Evolutionary conservation across 2,888 invertebrate genomes (phyloP), one percentile per base, ranked within the genome.

Genomic region (Trypoxylon attenuatum): DNA sequence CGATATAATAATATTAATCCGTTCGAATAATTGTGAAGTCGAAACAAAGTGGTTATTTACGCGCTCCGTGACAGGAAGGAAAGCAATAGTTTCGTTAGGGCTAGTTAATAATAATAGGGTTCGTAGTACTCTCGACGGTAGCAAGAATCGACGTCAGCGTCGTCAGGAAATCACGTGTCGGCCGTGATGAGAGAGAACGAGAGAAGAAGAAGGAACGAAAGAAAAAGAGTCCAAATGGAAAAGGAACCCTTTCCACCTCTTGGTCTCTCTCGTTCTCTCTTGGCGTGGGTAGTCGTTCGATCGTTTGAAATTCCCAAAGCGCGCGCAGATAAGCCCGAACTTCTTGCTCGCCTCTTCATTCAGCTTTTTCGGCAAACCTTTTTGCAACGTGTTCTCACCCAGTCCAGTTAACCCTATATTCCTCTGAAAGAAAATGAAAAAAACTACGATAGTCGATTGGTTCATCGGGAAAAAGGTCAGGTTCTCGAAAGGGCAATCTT

Each of bases 281-380:
- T n/a, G n/a, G 52, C 57, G 70, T 69, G 69, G 69, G 69, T 55
- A 64, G 69, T 41, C 64, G n/a, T 65, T 69, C 69, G 70, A 70
- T 70, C 69, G 65, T 57, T 54, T 57, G 58, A 69, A 70, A 65
- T 60, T 52, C 47, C 39, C 54, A 66, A 68, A 63, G n/a, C 56
- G 69, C 69, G 69, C 69, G 39, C 16, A 13, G 45, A 46, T n/a
- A 21, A 22, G 33, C 33, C 13, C 6, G n/a, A 2, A 33, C 33
- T n/a, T 42, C 15, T 27, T 6, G 27, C 41, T 27, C 3, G 6
- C 42, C 41, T 41, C 47, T 67, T 67, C 57, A 60, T 64, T 68
- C 64, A 56, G 46, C 64, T 60, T 60, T 53, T 52, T 46, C 49
- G 21, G 50, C 33, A 8, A 16, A 19, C 13, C n/a, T 3, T 15